These are phyloP conservation scores for Oxycera nigricornis DNA, from an alignment of 2,888 invertebrate species.

Conservation along the genomic window DNA sequence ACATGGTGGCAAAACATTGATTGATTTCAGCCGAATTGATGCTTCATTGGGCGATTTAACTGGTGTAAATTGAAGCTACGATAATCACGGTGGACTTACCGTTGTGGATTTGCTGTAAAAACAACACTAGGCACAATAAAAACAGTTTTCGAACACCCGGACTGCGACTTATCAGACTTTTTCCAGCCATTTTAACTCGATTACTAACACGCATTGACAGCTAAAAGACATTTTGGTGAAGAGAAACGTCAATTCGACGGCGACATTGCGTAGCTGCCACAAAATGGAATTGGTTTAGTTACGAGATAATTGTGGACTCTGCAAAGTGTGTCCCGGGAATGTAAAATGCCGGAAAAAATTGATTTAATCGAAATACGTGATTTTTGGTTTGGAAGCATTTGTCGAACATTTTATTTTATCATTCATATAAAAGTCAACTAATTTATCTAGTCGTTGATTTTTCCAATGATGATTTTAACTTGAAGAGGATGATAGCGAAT, in stretches of 20 bases:
- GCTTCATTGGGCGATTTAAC: too few relatives aligned
- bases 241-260: slow-evolving; percentile 22
- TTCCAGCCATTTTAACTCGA: slow-evolving; percentile 45
- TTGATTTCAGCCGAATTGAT: not conserved
- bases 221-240: too few relatives aligned
- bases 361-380: too few relatives aligned
- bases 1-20: not conserved
- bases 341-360: too few relatives aligned
- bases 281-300: not conserved
- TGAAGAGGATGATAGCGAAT: too few relatives aligned
- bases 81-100: slow-evolving; percentile 40
- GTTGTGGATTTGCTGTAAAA: slow-evolving; percentile 43
- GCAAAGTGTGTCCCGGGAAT: too few relatives aligned
- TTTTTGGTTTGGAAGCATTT: too few relatives aligned
- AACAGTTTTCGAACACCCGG: slow-evolving; percentile 43
- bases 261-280: not conserved
- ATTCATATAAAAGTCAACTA: too few relatives aligned
- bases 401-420: too few relatives aligned
- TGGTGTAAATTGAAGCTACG: not conserved
- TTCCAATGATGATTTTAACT: too few relatives aligned
- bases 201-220: slow-evolving; percentile 38
- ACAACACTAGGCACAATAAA: slow-evolving; percentile 42
- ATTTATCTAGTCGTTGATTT: too few relatives aligned
- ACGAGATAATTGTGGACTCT: too few relatives aligned
- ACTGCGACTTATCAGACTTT: slow-evolving; percentile 42